Base-by-base conservation (phyloP, 2,888 invertebrate genomes). In the Mayetiola destructor region DNA sequence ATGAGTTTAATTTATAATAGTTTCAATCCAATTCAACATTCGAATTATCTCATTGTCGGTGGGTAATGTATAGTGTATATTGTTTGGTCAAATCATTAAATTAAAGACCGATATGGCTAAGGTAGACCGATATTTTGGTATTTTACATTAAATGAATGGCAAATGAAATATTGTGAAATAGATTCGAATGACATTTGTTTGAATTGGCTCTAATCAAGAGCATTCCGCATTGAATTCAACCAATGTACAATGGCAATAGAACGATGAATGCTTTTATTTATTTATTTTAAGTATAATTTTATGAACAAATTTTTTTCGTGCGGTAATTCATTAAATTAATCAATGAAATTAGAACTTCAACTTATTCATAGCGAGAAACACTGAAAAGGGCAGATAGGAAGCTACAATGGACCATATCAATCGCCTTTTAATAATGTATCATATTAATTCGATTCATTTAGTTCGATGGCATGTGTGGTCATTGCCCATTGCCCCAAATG, bases 341-440 rank as follows among this genome's bases (percentile, higher is more conserved):
- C 36, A 12, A 36, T 14, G 36, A n/a, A 36, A n/a, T 4, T 5
- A n/a, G 36, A 36, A n/a, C 14, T 36, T 12, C 8, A n/a, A n/a
- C n/a, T n/a, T n/a, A n/a, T n/a, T n/a, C n/a, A n/a, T 36, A 3
- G 12, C 12, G 14, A 4, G 36, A 36, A 36, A 36, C 14, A 12
- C 4, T 14, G 37, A 5, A 9, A 16, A 14, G 5, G 48, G 14
- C 27, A 27, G 48, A 53, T 29, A 53, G 30, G 53, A 53, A 53
- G n/a, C n/a, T n/a, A 30, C 30, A 53, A 53, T 53, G 30, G 42
- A 42, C 48, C 48, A 48, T 27, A 48, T 48, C 48, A 48, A 48
- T 48, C 27, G 48, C 53, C 53, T 53, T 32, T 53, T 53, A 53
- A 53, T 53, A 53, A 53, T 53, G 53, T 27, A 53, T 53, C 53